These are phyloP conservation scores for Craterocephalus amniculus DNA, from an alignment of 2,797 vertebrate genomes.

Conservation along the genomic window DNA sequence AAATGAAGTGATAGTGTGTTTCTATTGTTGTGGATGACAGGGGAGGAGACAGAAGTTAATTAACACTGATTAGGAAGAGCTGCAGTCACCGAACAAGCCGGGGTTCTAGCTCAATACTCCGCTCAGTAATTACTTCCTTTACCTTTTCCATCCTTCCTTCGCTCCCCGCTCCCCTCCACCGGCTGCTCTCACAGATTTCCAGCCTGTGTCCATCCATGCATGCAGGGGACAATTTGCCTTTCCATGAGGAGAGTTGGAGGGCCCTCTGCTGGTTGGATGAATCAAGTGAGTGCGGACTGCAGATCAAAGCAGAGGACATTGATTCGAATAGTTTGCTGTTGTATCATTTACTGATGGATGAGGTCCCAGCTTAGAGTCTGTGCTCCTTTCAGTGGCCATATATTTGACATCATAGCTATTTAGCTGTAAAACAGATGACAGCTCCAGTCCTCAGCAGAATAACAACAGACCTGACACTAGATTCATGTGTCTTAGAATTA, in stretches of 20 bases:
- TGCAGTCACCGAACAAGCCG: constrained; percentile 63
- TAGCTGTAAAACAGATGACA: too few species aligned
- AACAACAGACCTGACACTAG: too few species aligned
- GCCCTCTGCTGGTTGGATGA: constrained; percentile 64
- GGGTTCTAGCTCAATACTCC: constrained; percentile 56
- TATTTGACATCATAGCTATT: neutral
- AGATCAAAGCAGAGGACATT: too few species aligned
- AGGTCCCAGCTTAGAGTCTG: neutral
- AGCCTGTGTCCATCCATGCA: constrained; percentile 32
- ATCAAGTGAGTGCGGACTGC: neutral
- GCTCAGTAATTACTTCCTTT: constrained; percentile 66
- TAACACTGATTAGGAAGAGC: constrained; percentile 75
- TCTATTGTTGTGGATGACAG: constrained; percentile 79
- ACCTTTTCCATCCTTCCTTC: constrained; percentile 48
- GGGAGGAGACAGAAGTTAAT: constrained; percentile 78
- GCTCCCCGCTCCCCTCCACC: constrained; percentile 41
- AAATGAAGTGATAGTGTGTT: constrained; percentile 77
- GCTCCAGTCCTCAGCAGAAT: too few species aligned
- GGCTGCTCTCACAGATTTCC: constrained; percentile 21
- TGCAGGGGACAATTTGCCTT: neutral
- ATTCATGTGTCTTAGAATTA: neutral
- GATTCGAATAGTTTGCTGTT: too few species aligned
- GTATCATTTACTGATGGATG: neutral
- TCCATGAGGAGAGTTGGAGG: constrained; percentile 59
- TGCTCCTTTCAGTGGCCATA: neutral